Evolutionary conservation across 2,113 vertebrate genomes (phyloP).

Genomic region (Dasyprocta punctata): DNA sequence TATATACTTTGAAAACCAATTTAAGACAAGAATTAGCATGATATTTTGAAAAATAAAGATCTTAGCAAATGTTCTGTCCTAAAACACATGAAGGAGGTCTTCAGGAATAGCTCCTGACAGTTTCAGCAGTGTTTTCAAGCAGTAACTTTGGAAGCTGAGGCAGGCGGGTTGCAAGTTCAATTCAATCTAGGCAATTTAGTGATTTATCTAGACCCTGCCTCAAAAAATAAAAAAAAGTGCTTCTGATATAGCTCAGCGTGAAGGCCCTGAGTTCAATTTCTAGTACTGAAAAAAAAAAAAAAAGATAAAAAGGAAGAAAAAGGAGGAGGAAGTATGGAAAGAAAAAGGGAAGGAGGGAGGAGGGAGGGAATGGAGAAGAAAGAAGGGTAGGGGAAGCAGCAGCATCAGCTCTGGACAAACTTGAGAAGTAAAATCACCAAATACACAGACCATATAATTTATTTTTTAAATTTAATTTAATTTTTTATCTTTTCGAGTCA

Average conservation of each 20-base stretch:
- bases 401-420: neutral
- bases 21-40: neutral
- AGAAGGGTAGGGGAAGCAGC: neutral
- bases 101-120: neutral
- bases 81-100: neutral
- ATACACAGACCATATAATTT: neutral
- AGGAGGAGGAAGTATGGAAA: neutral
- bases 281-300: neutral
- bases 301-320: neutral
- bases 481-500: neutral
- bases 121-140: neutral
- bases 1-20: neutral
- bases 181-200: neutral
- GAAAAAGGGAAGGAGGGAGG: neutral
- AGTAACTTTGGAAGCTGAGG: neutral
- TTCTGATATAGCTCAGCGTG: neutral
- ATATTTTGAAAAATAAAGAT: neutral
- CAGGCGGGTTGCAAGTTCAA: neutral
- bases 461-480: neutral
- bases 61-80: neutral
- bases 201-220: neutral
- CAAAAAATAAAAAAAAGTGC: neutral
- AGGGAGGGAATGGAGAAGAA: neutral
- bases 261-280: neutral
- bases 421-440: neutral